phyloP scores from a whole-genome alignment of 2,888 invertebrate species.

The Zonitis immaculata region DNA sequence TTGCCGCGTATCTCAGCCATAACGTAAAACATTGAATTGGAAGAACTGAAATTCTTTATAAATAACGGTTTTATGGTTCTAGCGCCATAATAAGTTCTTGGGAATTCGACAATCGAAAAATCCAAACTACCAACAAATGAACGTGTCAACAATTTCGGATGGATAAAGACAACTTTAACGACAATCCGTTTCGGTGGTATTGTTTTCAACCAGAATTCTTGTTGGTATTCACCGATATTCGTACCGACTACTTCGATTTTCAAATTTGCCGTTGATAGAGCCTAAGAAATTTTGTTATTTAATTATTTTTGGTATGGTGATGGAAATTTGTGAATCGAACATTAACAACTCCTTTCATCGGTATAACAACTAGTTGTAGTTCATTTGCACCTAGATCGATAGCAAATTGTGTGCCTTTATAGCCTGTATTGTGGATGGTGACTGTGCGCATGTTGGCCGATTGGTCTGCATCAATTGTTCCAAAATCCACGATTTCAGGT shows the following conservation, averaged over 20 bases:
- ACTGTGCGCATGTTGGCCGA: constrained; percentile 43
- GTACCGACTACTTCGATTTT: constrained; percentile 44
- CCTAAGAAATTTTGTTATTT: constrained; percentile 11
- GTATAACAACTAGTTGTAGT: constrained; percentile 44
- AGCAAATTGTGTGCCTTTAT: constrained; percentile 43
- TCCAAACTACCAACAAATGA: constrained; percentile 44
- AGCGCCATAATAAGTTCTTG: constrained; percentile 44
- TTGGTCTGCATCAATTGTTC: constrained; percentile 46
- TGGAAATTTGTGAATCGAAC: constrained; percentile 6
- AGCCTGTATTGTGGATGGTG: constrained; percentile 43
- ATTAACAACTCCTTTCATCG: constrained; percentile 42
- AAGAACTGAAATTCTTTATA: constrained; percentile 47
- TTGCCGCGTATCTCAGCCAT: constrained; percentile 39
- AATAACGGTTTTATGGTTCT: constrained; percentile 40
- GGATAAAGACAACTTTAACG: constrained; percentile 39
- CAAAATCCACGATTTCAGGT: constrained; percentile 45
- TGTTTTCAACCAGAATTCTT: constrained; percentile 50
- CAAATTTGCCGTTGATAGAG: constrained; percentile 30
- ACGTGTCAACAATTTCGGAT: constrained; percentile 40
- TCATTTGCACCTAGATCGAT: constrained; percentile 48
- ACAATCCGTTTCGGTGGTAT: constrained; percentile 37
- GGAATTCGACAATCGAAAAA: constrained; percentile 48
- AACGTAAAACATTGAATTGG: constrained; percentile 44
- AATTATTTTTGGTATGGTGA: too few species aligned
- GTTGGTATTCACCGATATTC: constrained; percentile 39